Base-by-base conservation (phyloP, 2,797 vertebrate species). In the Synaphobranchus kaupii region DNA sequence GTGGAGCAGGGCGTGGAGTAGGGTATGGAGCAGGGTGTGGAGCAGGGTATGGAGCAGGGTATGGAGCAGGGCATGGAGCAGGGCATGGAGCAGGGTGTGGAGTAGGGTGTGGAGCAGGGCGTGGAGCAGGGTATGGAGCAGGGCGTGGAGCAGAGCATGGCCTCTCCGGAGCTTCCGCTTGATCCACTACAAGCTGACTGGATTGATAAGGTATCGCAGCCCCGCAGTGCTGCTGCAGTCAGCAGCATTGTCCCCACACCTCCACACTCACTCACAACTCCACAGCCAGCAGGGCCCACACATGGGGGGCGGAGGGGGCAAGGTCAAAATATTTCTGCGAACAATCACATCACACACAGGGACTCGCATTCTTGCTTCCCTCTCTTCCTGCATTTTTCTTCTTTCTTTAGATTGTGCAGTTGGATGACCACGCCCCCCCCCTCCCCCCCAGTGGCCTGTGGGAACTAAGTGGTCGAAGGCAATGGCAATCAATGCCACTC, bases 261-360 rank as follows among this genome's bases (percentile, higher is more conserved):
- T 66, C 39, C 22, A 28, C 39, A 6, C 54, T 84, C 54, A 47
- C 56, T 63, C 84, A 66, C 34, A 66, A 48, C 84, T 66, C 34
- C 2, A 34, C 34, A 39, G 58, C 7, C 39, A 44, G 12, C 56
- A n/a, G 34, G 54, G 52, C 83, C 52, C 34, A 44, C 39, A 66
- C 54, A 66, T 68, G 56, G 8, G 84, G 84, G 25, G 58, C 84
- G 48, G 60, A 15, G 47, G 68, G 47, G 94, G 92, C 93, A 94
- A 95, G 94, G 95, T 95, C 94, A 95, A 95, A 90, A 89, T 92
- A 95, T 94, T 95, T 89, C 95, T 95, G 95, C 94, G 93, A 95
- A 94, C 94, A 94, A 95, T 95, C 95, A 95, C 95, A 95, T 95
- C 94, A 95, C 95, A 95, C 95, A 94, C 95, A 92, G 94, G 91